Percentiles rank a stretch among this genome's conserved stretches.
These are phyloP conservation scores for Cyanoderma ruficeps DNA, from an alignment of 2,113 vertebrate species.

Conservation along the genomic window DNA sequence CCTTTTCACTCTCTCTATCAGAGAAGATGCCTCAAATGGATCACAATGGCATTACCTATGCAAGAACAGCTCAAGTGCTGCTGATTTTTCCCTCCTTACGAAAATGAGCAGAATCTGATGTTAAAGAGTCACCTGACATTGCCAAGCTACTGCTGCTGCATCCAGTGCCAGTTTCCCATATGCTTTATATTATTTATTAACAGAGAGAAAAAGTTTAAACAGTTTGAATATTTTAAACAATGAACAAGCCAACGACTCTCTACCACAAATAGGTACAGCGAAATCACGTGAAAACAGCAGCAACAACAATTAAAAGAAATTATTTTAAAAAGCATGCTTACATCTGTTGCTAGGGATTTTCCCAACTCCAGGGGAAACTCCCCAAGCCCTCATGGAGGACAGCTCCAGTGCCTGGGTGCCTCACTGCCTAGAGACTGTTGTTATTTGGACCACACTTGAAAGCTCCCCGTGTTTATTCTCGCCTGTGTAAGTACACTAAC, in stretches of 20 bases:
- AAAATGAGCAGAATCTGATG: neutral
- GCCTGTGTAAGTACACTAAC: neutral
- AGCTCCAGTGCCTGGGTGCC: neutral
- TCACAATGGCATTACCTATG: neutral
- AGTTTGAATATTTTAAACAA: neutral
- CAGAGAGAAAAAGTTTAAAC: neutral
- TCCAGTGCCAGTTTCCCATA: neutral
- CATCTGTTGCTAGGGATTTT: neutral
- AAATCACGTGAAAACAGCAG: neutral
- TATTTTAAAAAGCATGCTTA: neutral
- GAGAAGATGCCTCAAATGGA: neutral
- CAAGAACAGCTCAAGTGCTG: neutral
- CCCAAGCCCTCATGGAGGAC: rapidly evolving
- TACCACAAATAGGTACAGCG: neutral
- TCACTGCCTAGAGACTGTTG: neutral
- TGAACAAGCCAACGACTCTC: neutral
- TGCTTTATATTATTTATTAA: neutral
- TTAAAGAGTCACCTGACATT: neutral
- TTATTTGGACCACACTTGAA: neutral
- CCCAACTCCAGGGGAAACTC: rapidly evolving
- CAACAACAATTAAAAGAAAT: neutral
- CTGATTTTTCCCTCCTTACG: neutral
- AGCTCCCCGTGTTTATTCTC: neutral
- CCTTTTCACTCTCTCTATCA: neutral
- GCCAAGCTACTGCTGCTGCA: neutral